Evolutionary conservation across 2,888 invertebrate genomes (phyloP).

Genomic region (Polydesmus complanatus): DNA sequence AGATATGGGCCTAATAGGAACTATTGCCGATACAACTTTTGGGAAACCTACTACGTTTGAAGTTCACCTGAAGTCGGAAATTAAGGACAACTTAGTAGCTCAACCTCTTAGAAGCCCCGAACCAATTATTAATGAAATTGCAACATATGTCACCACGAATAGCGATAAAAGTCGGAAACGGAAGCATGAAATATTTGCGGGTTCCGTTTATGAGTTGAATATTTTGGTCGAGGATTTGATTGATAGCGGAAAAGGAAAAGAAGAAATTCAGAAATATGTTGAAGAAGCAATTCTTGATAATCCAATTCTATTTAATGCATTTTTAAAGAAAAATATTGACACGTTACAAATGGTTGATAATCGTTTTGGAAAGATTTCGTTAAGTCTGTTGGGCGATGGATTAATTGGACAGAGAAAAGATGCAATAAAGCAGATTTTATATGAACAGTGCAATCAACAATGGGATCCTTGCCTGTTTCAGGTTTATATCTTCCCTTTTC

Average conservation of each 20-base stretch:
- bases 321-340: neutral
- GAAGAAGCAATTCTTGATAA: neutral
- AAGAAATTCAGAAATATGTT: neutral
- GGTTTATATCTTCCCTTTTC: neutral
- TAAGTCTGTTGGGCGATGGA: neutral
- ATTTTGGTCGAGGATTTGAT: neutral
- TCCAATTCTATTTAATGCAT: neutral
- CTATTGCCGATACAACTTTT: no score
- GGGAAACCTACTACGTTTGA: no score
- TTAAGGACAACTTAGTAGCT: no score
- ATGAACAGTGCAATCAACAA: neutral
- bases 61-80: no score
- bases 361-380: neutral
- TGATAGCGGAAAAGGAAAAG: neutral
- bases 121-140: no score
- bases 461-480: neutral
- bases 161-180: neutral
- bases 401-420: neutral
- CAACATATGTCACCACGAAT: no score
- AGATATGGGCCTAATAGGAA: no score
- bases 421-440: neutral
- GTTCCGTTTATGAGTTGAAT: neutral
- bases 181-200: neutral
- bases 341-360: neutral
- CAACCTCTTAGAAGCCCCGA: no score